A percentile compares a stretch with the other conserved stretches of the same genome.
Conservation (phyloP, 2,888 invertebrate genomes). For the Drosophila neonasuta region DNA sequence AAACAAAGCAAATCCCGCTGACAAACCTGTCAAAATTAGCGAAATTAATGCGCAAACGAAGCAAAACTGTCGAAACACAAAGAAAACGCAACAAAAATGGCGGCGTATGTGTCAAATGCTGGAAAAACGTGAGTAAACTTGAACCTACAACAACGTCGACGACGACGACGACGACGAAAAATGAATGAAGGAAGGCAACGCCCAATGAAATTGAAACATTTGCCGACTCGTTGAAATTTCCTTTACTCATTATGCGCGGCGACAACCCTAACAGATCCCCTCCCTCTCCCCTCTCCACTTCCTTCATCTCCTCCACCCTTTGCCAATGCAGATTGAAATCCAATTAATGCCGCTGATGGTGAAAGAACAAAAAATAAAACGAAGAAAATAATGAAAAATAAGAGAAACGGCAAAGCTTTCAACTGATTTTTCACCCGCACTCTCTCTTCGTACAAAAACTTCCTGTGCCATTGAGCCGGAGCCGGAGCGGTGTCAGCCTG, state of each 20-base stretch:
- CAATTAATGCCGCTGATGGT: constrained; percentile 71
- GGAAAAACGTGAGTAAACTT: constrained; percentile 27
- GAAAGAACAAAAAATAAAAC: constrained; percentile 33
- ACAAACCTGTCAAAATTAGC: constrained; percentile 70
- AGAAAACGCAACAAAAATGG: constrained; percentile 48
- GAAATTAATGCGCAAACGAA: constrained; percentile 70
- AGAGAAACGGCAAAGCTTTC: constrained; percentile 60
- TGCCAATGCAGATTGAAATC: constrained; percentile 65
- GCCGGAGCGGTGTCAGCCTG: constrained; percentile 15
- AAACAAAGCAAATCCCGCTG: constrained; percentile 1
- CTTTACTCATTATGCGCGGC: constrained; percentile 67
- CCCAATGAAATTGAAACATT: constrained; percentile 69
- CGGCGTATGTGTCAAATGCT: constrained; percentile 60
- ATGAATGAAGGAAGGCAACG: constrained; percentile 25
- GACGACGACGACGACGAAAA: neutral
- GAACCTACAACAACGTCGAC: constrained; percentile 7
- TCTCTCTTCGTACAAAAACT: constrained; percentile 8
- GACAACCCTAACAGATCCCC: constrained; percentile 52
- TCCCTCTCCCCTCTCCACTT: neutral
- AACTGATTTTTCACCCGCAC: constrained; percentile 59
- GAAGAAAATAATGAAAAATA: constrained; percentile 22
- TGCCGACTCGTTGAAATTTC: constrained; percentile 69
- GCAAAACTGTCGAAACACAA: constrained; percentile 64
- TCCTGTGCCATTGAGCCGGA: constrained; percentile 34
- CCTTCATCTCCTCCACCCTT: neutral